Evolutionary conservation across 2,113 vertebrate genomes (phyloP), one percentile per base, ranked within the genome.

Genomic region (Ageneiosus marmoratus): DNA sequence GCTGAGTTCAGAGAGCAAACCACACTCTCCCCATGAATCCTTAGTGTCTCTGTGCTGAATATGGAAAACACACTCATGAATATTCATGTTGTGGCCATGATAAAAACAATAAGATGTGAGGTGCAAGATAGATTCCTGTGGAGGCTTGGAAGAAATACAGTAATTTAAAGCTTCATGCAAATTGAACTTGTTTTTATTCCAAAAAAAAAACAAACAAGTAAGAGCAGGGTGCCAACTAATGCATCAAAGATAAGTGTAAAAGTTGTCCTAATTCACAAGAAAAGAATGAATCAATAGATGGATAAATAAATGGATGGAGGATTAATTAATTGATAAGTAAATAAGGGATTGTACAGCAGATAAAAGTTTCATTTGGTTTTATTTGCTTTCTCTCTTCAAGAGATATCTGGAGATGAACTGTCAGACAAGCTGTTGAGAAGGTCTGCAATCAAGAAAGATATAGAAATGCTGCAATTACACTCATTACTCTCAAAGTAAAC

Each of bases 1-100:
- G 89, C 93, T 91, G 93, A 92, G 94, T 93, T 93, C 92, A 93
- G 88, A 92, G 90, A 92, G 89, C 88, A 87, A 90, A 51, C 63
- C 86, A 80, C 81, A 83, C 88, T 83, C 92, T 90, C 90, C 88
- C 86, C 86, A 22, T 90, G 90, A 93, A 91, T 90, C 62, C 83
- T 91, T 89, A 88, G 62, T 83, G 73, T 88, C 92, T 90, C 93
- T 92, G 48, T 75, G 91, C 90, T 91, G 89, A 91, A 94, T 92
- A 93, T 94, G 93, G 88, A 93, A 93, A 94, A 93, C 88, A 90
- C 83, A 78, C 86, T 86, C 86, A 79, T 85, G 88, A 88, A 86
- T 29, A 86, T 88, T 90, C 88, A 92, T 89, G 85, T 83, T 34
- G 13, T 58, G 56, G 34, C 53, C 63, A 60, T 46, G 80, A 80